Evolutionary conservation across 1,140 invertebrate species (phyloP).

Genomic region (Penaeus vannamei): DNA sequence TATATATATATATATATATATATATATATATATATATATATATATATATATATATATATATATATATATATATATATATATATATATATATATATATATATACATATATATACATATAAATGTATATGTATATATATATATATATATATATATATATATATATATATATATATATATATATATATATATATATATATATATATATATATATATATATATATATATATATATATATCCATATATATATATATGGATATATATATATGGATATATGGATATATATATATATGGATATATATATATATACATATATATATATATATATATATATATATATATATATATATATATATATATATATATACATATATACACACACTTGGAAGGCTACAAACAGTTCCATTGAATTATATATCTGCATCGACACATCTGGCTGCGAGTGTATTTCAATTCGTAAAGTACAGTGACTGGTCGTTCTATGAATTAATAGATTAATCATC

Average conservation of each 20-base stretch:
- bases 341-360: slow-evolving; percentile 13
- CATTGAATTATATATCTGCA: too few relatives aligned
- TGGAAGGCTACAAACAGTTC: not conserved
- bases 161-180: slow-evolving; percentile 19
- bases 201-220: slow-evolving; percentile 18
- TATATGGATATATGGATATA: not conserved
- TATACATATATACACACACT: not conserved
- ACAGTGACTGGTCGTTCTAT: too few relatives aligned
- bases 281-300: not conserved
- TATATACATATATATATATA: slow-evolving; percentile 24
- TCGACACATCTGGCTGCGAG: too few relatives aligned
- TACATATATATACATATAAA: not conserved
- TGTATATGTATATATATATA: not conserved
- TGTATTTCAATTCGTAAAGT: too few relatives aligned
- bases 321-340: slow-evolving; percentile 24
- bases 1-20: not conserved
- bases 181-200: slow-evolving; percentile 27
- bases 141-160: not conserved
- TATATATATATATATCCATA: not conserved
- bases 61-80: slow-evolving; percentile 12
- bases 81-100: not conserved
- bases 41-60: slow-evolving; percentile 25
- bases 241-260: not conserved
- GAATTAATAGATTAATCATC: too few relatives aligned
- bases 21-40: slow-evolving; percentile 23